Percentiles rank a stretch among this genome's conserved stretches.
These are phyloP conservation scores for Tuberolachnus salignus DNA, from an alignment of 2,888 invertebrate species.

Conservation along the genomic window DNA sequence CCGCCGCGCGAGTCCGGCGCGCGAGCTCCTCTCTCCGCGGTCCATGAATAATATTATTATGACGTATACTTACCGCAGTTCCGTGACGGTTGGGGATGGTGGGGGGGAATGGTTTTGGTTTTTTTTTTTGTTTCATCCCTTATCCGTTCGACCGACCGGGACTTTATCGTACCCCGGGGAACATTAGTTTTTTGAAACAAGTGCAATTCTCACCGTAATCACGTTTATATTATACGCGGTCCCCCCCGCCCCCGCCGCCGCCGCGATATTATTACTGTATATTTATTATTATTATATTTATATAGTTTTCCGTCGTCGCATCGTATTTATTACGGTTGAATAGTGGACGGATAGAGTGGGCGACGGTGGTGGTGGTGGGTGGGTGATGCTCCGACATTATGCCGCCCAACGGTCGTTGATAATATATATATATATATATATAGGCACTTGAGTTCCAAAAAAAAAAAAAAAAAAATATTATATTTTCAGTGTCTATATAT, in stretches of 20 bases:
- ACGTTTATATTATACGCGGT: constrained; percentile 45
- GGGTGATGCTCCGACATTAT: too few species aligned
- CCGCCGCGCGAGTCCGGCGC: too few species aligned
- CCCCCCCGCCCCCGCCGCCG: constrained; percentile 7
- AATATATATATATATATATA: too few species aligned
- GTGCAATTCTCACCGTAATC: constrained; percentile 55
- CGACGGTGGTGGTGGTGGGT: too few species aligned
- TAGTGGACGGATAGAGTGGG: too few species aligned
- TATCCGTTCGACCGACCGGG: constrained; percentile 17
- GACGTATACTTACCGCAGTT: neutral
- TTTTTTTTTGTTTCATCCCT: neutral
- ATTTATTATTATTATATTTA: neutral
- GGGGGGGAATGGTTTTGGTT: neutral
- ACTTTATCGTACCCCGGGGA: constrained; percentile 53
- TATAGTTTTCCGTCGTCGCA: neutral
- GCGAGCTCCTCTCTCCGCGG: too few species aligned
- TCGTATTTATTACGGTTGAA: neutral
- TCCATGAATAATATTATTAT: constrained; percentile 37
- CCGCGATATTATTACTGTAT: neutral
- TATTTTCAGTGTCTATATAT: too few species aligned
- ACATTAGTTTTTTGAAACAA: constrained; percentile 56
- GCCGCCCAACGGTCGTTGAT: too few species aligned
- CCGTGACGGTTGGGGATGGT: neutral
- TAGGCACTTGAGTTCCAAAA: too few species aligned
- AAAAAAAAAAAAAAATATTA: too few species aligned